Percentiles rank a stretch among this genome's conserved stretches.
These are phyloP conservation scores for Pitta sordida DNA, from an alignment of 2,113 vertebrate species.

Conservation along the genomic window DNA sequence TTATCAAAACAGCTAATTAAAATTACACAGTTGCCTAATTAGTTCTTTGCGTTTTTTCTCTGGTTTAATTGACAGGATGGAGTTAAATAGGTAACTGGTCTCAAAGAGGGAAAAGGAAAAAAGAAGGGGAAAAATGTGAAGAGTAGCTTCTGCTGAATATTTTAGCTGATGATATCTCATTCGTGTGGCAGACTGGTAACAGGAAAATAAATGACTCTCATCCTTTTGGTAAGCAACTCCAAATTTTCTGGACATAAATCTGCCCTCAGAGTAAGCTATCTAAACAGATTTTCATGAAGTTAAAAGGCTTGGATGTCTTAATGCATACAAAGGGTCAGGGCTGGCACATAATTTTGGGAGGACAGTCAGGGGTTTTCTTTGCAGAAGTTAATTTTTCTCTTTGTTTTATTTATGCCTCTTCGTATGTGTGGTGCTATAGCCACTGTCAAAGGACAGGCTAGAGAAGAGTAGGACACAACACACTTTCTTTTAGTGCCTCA, in stretches of 20 bases:
- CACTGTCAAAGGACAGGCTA: conserved; percentile 38
- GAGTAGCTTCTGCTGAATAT: conserved; percentile 82
- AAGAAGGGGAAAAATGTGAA: conserved; percentile 54
- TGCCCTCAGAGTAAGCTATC: conserved; percentile 77
- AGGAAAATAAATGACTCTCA: conserved; percentile 88
- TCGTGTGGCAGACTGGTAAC: conserved; percentile 82
- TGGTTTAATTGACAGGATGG: conserved; percentile 98
- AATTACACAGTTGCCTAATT: conserved; percentile 95
- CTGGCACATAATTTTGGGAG: conserved; percentile 68
- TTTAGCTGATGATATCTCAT: conserved; percentile 85
- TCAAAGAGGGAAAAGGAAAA: conserved; percentile 76
- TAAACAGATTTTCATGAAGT: conserved; percentile 76
- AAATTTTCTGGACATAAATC: conserved; percentile 85
- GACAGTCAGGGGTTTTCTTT: conserved; percentile 66
- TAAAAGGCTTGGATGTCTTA: conserved; percentile 70
- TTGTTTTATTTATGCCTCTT: conserved; percentile 72
- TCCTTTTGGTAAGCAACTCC: conserved; percentile 83
- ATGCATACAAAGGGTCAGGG: conserved; percentile 75
- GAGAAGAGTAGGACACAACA: not conserved
- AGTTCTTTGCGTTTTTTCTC: conserved; percentile 88
- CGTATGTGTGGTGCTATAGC: conserved; percentile 25
- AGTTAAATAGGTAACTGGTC: conserved; percentile 92
- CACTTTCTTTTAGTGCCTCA: not conserved
- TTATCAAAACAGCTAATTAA: conserved; percentile 93
- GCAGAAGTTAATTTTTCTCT: conserved; percentile 75